Conservation (phyloP, 2,888 invertebrate species). For the Ctenicera cuprea region DNA sequence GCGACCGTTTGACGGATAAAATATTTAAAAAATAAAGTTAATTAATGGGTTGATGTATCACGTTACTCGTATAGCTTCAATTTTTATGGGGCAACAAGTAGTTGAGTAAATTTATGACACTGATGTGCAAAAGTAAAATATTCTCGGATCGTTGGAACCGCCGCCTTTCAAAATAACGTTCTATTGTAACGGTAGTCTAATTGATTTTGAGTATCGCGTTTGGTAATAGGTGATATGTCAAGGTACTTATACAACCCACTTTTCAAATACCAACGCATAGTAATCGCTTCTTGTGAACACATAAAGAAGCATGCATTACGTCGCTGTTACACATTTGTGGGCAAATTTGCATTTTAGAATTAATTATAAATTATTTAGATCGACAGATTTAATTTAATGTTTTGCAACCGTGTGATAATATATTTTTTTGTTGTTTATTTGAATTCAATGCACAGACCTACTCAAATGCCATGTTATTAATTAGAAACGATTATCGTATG, state of each 20-base stretch:
- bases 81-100: conserved; percentile 2
- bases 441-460: too few species aligned
- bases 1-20: not conserved
- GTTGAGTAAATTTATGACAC: not conserved
- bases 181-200: conserved; percentile 33
- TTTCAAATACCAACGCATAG: conserved; percentile 31
- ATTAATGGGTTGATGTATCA: not conserved
- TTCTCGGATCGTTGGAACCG: not conserved
- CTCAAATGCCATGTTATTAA: too few species aligned
- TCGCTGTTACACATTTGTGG: conserved; percentile 11
- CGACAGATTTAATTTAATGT: not conserved
- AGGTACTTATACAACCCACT: conserved; percentile 37
- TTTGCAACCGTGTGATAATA: not conserved
- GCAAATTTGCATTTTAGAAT: not conserved
- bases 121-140: not conserved
- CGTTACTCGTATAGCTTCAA: not conserved
- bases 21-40: not conserved
- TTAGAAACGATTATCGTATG: too few species aligned
- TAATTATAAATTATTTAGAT: not conserved
- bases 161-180: conserved; percentile 26
- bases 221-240: conserved; percentile 36
- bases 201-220: conserved; percentile 31
- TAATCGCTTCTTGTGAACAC: conserved; percentile 5
- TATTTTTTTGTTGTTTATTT: too few species aligned
- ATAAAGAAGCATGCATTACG: conserved; percentile 8